Evolutionary conservation across 2,113 vertebrate species (phyloP).

Genomic region (Phrynosoma platyrhinos): DNA sequence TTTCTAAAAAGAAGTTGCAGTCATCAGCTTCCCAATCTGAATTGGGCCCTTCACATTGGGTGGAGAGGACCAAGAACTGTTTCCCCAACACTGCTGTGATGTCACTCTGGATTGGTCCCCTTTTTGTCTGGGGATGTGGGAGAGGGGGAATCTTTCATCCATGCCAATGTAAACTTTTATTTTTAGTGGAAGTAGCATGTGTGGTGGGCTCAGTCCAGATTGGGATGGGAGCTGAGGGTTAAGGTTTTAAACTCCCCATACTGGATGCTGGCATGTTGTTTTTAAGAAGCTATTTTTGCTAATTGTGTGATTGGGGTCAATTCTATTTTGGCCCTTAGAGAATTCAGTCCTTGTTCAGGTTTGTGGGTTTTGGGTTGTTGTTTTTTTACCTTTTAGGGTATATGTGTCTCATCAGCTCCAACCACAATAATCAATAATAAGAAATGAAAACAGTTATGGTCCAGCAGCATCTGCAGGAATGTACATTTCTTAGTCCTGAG

Average conservation of each 20-base stretch:
- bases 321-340: neutral
- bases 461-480: neutral
- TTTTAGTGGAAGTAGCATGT: neutral
- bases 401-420: too few species aligned
- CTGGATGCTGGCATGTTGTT: neutral
- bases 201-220: neutral
- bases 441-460: too few species aligned
- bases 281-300: constrained; percentile 9
- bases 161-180: too few species aligned
- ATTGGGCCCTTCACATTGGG: too few species aligned
- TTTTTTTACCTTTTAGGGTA: neutral
- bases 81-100: neutral
- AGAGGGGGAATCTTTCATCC: neutral
- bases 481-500: too few species aligned
- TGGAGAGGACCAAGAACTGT: too few species aligned
- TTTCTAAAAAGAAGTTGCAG: neutral
- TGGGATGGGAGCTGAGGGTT: neutral
- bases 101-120: neutral
- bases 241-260: neutral
- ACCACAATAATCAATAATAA: too few species aligned
- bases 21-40: too few species aligned
- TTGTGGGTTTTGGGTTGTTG: neutral
- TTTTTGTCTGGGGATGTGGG: too few species aligned
- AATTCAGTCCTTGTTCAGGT: neutral
- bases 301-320: neutral